Evolutionary conservation across 1,140 invertebrate genomes (phyloP), one percentile per base, ranked within the genome.

Genomic region (Drosophila mojavensis): DNA sequence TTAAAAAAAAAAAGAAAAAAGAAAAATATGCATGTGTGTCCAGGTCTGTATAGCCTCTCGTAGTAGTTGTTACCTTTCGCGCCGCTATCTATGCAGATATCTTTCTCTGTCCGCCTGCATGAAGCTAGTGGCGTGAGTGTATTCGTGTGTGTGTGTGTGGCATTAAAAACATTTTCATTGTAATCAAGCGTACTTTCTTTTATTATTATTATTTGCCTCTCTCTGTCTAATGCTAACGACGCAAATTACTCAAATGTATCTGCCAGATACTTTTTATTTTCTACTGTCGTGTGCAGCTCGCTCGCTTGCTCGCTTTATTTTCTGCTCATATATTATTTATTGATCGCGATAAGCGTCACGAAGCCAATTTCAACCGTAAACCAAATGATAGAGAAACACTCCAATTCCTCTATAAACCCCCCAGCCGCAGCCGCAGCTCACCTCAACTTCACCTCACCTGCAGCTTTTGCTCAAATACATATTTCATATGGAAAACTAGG

Each of bases 201-300:
- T 89, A 89, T 89, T 90, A 88, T 89, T 88, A 89, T 90, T 81
- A 81, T 89, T 79, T 78, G 78, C 80, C 79, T 89, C 84, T 86
- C 83, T 86, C 83, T 74, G 51, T 86, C 83, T 81, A 81, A 58
- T 81, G 80, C 84, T 84, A 89, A 89, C 84, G 84, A 89, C 84
- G 85, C 84, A 89, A 89, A 89, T 89, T 89, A 89, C 84, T 89
- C 85, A 89, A 89, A 89, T 89, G 85, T 89, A 90, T 89, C 84
- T 90, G 85, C 17, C 65, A 90, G 85, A 84, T 89, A 89, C 85
- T 78, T 84, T 89, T 81, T 89, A 61, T 88, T 77, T 79, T 77
- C 79, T 66, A 60, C 63, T 54, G 81, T 84, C 77, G 81, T 80
- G 81, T 80, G 78, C 73, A 75, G 61, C 59, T 53, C 60, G 58